A percentile compares a stretch with the other conserved stretches of the same genome.
Conservation (phyloP, 2,797 vertebrate genomes). For the Rhynchonycteris naso region DNA sequence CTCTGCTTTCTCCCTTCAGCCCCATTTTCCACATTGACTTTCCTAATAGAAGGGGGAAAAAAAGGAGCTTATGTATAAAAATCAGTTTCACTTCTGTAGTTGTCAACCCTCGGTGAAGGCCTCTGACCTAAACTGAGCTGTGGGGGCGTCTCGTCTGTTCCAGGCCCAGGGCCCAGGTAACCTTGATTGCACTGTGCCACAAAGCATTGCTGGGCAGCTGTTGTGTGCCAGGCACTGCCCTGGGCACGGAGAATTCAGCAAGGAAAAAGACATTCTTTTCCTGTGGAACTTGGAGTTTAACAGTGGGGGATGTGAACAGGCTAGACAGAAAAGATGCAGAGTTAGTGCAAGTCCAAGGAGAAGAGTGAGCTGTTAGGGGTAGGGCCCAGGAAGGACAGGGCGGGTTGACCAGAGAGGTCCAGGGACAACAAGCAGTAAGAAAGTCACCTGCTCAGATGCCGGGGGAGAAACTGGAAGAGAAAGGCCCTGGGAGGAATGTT, state of each 20-base stretch:
- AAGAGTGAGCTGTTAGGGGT: no score
- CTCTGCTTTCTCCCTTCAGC: not conserved
- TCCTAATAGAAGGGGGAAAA: not conserved
- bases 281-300: not conserved
- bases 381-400: rapidly evolving
- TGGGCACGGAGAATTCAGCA: not conserved
- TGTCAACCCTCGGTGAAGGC: not conserved
- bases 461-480: rapidly evolving
- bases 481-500: not conserved
- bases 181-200: not conserved
- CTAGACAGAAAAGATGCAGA: not conserved
- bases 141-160: rapidly evolving
- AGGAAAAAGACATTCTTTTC: not conserved
- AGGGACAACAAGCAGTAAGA: not conserved
- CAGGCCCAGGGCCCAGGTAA: no score
- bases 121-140: not conserved
- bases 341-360: not conserved
- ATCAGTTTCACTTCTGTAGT: not conserved
- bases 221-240: not conserved
- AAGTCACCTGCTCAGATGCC: not conserved
- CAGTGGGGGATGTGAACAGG: not conserved
- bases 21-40: no score
- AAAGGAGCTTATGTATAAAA: not conserved
- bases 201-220: rapidly evolving
- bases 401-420: not conserved